phyloP scores from a whole-genome alignment of 2,888 invertebrate species.

The Aporophyla nigra region DNA sequence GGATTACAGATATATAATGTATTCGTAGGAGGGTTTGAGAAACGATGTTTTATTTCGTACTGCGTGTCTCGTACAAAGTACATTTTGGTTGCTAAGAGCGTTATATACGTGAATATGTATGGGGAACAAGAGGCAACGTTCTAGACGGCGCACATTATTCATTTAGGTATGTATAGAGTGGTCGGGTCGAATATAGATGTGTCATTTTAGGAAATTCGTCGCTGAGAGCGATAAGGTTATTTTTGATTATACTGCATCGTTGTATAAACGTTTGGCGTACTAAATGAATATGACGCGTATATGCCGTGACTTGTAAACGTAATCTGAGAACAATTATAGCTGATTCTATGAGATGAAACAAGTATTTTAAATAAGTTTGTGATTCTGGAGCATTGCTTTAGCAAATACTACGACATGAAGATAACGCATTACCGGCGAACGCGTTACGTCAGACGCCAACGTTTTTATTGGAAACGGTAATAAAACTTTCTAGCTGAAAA shows the following conservation, averaged over 20 bases:
- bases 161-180: constrained; percentile 51
- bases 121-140: constrained; percentile 50
- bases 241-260: constrained; percentile 40
- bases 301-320: neutral
- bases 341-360: neutral
- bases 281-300: constrained; percentile 25
- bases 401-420: neutral
- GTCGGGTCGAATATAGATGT: constrained; percentile 46
- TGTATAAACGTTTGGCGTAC: constrained; percentile 27
- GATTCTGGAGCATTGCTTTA: neutral
- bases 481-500: constrained; percentile 52
- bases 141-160: constrained; percentile 62
- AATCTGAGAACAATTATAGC: neutral
- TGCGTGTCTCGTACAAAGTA: constrained; percentile 10
- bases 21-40: constrained; percentile 3
- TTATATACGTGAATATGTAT: constrained; percentile 55
- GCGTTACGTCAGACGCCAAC: constrained; percentile 27
- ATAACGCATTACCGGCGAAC: constrained; percentile 7
- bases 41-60: constrained; percentile 22
- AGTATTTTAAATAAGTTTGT: neutral
- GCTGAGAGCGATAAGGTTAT: constrained; percentile 41
- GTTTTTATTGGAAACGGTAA: constrained; percentile 48
- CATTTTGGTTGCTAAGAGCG: constrained; percentile 32
- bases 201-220: constrained; percentile 51
- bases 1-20: constrained; percentile 1